Conservation (phyloP, 2,888 invertebrate species). For the Acrobasis consociella region DNA sequence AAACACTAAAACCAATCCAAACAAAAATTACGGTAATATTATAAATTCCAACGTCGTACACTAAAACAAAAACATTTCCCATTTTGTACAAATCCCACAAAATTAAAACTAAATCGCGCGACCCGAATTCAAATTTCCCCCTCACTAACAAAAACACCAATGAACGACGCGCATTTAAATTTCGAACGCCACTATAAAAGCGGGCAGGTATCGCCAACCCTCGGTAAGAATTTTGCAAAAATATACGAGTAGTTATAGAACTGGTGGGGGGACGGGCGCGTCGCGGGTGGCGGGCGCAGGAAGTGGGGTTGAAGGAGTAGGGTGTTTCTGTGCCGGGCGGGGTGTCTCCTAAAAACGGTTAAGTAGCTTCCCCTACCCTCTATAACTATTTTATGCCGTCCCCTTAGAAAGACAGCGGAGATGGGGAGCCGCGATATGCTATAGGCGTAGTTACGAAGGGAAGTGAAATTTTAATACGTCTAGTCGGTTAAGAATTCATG, state of each 20-base stretch:
- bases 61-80: conserved; percentile 61
- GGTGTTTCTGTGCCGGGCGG: conserved; percentile 73
- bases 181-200: conserved; percentile 64
- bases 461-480: conserved; percentile 81
- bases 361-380: conserved; percentile 80
- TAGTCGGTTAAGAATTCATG: conserved; percentile 80
- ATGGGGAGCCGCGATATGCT: conserved; percentile 73
- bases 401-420: conserved; percentile 82
- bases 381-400: conserved; percentile 83
- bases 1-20: background rate
- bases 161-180: conserved; percentile 62
- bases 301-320: conserved; percentile 74
- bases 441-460: conserved; percentile 67
- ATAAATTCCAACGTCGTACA: conserved; percentile 48
- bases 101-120: conserved; percentile 80
- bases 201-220: conserved; percentile 76
- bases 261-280: conserved; percentile 43
- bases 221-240: conserved; percentile 80
- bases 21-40: conserved; percentile 27
- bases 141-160: conserved; percentile 70
- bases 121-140: conserved; percentile 71
- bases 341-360: conserved; percentile 83
- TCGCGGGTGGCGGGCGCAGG: conserved; percentile 65
- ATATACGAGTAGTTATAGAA: conserved; percentile 78
- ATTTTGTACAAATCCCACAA: conserved; percentile 60